Evolutionary conservation across 2,113 vertebrate genomes (phyloP).

Genomic region (Nycticebus coucang): DNA sequence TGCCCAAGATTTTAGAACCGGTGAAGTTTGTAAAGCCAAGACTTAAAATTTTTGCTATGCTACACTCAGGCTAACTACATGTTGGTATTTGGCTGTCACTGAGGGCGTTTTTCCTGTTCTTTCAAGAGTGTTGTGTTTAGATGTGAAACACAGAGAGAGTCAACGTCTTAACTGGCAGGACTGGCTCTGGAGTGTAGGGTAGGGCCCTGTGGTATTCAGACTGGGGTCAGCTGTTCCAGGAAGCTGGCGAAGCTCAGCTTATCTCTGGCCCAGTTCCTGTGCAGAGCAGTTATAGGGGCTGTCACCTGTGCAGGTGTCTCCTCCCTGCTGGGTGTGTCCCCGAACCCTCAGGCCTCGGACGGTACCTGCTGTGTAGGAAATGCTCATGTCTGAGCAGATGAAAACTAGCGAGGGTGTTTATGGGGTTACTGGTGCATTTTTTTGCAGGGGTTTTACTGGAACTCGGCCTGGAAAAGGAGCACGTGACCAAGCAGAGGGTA

Average conservation of each 20-base stretch:
- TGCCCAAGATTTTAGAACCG: not conserved
- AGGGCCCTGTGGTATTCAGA: not conserved
- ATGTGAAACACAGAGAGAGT: not conserved
- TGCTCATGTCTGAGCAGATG: fast-evolving
- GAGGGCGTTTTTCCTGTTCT: not conserved
- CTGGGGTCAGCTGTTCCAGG: not conserved
- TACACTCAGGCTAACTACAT: fast-evolving
- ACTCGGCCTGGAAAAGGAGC: constrained; percentile 92
- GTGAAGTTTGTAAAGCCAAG: not conserved
- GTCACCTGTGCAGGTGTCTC: fast-evolving
- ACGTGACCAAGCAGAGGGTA: constrained; percentile 86
- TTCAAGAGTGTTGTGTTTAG: not conserved
- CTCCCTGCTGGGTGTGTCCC: fast-evolving
- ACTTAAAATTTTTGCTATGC: not conserved
- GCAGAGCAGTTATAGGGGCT: fast-evolving
- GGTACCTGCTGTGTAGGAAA: fast-evolving
- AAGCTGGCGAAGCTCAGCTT: not conserved
- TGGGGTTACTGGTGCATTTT: not conserved
- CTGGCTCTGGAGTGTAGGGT: fast-evolving
- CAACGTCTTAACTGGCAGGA: not conserved
- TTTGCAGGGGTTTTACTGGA: constrained; percentile 93
- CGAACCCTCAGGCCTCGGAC: fast-evolving
- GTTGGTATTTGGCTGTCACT: not conserved
- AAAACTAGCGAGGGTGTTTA: fast-evolving
- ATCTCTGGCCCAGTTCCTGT: not conserved